Percentiles rank a stretch among this genome's conserved stretches.
Conservation (phyloP, 2,797 vertebrate species). For the Oryzias sinensis region DNA sequence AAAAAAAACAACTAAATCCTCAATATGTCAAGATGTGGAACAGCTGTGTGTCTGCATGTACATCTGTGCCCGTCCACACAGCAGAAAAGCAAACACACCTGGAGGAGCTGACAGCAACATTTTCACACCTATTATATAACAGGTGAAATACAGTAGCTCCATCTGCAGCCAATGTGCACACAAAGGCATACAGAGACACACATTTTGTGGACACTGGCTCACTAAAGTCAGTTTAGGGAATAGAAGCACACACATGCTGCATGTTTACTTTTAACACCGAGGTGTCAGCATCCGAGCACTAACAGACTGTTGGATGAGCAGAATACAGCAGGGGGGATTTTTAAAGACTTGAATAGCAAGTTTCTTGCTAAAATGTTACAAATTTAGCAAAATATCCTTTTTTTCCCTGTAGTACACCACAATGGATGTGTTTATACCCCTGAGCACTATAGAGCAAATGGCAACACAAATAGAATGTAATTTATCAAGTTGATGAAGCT, state of each 20-base stretch:
- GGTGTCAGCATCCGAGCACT: constrained; percentile 57
- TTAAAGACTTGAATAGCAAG: neutral
- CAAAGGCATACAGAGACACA: neutral
- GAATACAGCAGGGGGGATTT: neutral
- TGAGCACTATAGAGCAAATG: neutral
- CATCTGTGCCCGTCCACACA: constrained; percentile 24
- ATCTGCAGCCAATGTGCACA: constrained; percentile 35
- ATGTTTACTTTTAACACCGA: constrained; percentile 64
- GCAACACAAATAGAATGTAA: constrained; percentile 1
- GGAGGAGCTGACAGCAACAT: constrained; percentile 49
- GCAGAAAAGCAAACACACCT: constrained; percentile 72
- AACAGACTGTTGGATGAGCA: constrained; percentile 22
- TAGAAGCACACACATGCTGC: constrained; percentile 27
- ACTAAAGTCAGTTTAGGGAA: constrained; percentile 23
- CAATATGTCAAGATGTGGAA: too few relatives aligned
- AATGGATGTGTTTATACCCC: too few relatives aligned
- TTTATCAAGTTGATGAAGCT: constrained; percentile 1
- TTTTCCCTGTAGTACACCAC: too few relatives aligned
- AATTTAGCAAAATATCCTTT: too few relatives aligned
- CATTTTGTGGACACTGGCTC: neutral
- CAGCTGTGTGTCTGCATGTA: constrained; percentile 1
- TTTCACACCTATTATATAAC: constrained; percentile 61
- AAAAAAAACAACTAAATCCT: too few relatives aligned
- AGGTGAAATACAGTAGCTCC: constrained; percentile 31
- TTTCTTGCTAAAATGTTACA: neutral